A percentile compares a stretch with the other conserved stretches of the same genome.
These are phyloP conservation scores for Periparus ater DNA, from an alignment of 2,797 vertebrate genomes.

Conservation along the genomic window DNA sequence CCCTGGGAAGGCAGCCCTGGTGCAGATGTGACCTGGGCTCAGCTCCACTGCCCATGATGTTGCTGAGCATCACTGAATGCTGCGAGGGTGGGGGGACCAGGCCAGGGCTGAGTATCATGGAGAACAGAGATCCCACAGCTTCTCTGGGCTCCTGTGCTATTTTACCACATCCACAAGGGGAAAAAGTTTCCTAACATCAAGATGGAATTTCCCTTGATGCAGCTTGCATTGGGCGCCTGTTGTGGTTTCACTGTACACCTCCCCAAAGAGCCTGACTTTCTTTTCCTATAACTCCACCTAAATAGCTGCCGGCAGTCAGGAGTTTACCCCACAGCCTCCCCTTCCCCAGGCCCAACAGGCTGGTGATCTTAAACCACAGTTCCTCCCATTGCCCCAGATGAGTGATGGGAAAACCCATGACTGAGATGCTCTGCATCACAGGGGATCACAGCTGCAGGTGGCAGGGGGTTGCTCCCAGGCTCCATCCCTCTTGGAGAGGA, in stretches of 20 bases:
- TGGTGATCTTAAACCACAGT: not conserved
- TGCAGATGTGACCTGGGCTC: not conserved
- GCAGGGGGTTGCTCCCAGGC: accelerated
- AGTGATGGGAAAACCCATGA: not conserved
- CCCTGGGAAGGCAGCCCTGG: not conserved
- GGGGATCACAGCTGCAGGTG: not conserved
- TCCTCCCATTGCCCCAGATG: not conserved
- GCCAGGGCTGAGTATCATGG: not conserved
- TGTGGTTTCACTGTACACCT: not conserved
- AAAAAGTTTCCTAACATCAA: not conserved
- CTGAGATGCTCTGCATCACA: not conserved
- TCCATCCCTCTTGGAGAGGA: not conserved
- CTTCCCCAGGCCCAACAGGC: not conserved
- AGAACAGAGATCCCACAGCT: not conserved
- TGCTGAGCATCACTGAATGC: not conserved
- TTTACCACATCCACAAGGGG: not conserved
- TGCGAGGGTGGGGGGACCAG: not conserved
- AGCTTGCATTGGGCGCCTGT: not conserved
- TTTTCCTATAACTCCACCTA: not conserved
- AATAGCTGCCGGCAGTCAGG: not conserved
- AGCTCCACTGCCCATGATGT: not conserved
- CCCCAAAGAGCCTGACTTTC: not conserved
- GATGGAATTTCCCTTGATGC: conserved; percentile 8
- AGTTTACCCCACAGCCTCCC: not conserved
- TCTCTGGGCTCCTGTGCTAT: not conserved